phyloP scores from a whole-genome alignment of 2,797 vertebrate genomes.

The Muscicapa comitata region DNA sequence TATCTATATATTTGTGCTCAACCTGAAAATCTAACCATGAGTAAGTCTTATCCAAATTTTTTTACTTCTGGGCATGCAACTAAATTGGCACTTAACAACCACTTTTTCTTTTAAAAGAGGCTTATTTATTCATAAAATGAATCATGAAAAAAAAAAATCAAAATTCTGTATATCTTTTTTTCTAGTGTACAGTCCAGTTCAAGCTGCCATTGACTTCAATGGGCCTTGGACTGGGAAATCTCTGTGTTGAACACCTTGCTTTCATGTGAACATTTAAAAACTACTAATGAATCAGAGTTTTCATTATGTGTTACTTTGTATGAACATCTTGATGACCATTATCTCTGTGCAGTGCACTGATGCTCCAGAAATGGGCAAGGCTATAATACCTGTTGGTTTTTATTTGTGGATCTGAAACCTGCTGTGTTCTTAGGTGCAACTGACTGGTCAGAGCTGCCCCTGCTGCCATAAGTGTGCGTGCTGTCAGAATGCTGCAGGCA shows the following conservation, averaged over 20 bases:
- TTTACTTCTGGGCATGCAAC: not conserved
- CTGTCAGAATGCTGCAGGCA: not conserved
- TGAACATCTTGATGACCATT: not conserved
- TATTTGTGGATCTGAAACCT: not conserved
- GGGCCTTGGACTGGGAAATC: not conserved
- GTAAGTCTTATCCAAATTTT: not conserved
- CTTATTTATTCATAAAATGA: not conserved
- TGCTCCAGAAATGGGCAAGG: not conserved
- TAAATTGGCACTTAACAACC: not conserved
- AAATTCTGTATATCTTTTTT: not conserved
- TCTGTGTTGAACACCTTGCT: not conserved
- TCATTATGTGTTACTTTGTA: not conserved
- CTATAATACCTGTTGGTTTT: not conserved
- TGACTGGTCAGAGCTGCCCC: accelerated
- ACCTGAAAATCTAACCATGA: not conserved
- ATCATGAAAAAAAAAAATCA: not conserved
- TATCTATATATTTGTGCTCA: not conserved
- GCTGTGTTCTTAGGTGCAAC: not conserved
- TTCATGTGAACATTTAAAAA: not conserved
- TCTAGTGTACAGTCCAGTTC: not conserved
- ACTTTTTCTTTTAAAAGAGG: not conserved
- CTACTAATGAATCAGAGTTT: not conserved
- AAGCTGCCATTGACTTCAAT: not conserved
- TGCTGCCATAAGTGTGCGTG: not conserved
- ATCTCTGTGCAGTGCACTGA: not conserved